Evolutionary conservation across 2,888 invertebrate genomes (phyloP).

Genomic region (Deilephila porcellus): DNA sequence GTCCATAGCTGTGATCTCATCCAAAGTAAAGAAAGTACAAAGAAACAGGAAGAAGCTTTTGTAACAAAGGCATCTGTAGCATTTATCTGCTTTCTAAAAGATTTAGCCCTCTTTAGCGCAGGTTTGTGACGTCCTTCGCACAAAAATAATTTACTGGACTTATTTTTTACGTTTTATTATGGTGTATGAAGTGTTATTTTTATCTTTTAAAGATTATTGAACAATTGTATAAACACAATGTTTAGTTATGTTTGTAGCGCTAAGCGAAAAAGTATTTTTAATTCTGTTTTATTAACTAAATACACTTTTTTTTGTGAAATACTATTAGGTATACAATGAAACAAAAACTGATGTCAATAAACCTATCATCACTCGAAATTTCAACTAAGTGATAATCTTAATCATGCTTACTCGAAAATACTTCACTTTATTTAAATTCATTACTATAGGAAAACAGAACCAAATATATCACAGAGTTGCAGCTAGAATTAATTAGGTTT

Average conservation of each 20-base stretch:
- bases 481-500: constrained; percentile 62
- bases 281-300: no score
- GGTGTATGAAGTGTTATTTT: background rate
- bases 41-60: constrained; percentile 54
- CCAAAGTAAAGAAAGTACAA: constrained; percentile 40
- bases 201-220: no score
- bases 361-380: no score
- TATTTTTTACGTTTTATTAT: background rate
- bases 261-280: no score
- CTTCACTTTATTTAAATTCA: background rate
- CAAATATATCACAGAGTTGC: constrained; percentile 7
- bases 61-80: constrained; percentile 59
- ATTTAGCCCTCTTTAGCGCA: constrained; percentile 1
- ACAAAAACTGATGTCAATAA: no score
- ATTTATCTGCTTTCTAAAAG: constrained; percentile 59
- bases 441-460: background rate
- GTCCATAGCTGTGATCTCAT: constrained; percentile 10
- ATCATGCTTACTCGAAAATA: no score
- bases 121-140: background rate
- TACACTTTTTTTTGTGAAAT: no score
- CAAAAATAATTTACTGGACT: background rate
- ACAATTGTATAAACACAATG: no score
- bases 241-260: no score
- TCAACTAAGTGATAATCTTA: no score
- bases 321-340: no score